phyloP scores from a whole-genome alignment of 2,888 invertebrate genomes.

The Amiota communis region DNA sequence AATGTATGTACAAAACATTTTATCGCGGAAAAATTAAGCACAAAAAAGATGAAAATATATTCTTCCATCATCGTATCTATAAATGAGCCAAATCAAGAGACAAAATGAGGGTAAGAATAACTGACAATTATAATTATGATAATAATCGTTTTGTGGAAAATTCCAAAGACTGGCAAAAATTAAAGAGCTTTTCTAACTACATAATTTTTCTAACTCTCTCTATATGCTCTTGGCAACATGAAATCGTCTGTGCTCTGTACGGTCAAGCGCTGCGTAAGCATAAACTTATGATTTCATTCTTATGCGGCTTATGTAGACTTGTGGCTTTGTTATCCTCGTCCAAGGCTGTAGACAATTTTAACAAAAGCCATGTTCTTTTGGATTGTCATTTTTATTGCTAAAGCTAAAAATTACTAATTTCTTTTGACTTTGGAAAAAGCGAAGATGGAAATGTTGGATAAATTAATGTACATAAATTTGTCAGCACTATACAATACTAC shows the following conservation, averaged over 20 bases:
- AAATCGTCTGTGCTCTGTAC: not conserved
- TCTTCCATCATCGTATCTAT: too few species aligned
- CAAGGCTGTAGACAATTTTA: not conserved
- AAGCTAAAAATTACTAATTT: slow-evolving; percentile 8
- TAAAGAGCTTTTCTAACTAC: too few species aligned
- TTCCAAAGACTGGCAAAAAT: too few species aligned
- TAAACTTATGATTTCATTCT: slow-evolving; percentile 38
- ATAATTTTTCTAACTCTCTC: slow-evolving; percentile 42
- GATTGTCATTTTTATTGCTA: not conserved
- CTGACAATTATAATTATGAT: too few species aligned
- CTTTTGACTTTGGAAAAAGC: slow-evolving; percentile 4
- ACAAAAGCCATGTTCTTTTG: not conserved
- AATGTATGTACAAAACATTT: too few species aligned
- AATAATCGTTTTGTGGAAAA: too few species aligned
- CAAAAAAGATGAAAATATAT: too few species aligned
- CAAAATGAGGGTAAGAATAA: too few species aligned
- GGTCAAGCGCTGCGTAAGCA: slow-evolving; percentile 23
- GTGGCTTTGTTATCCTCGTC: not conserved
- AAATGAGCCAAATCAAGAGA: too few species aligned
- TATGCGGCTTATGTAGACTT: slow-evolving; percentile 23
- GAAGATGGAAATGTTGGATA: slow-evolving; percentile 29
- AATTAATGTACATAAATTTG: slow-evolving; percentile 45
- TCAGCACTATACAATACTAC: slow-evolving; percentile 23
- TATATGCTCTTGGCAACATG: not conserved
- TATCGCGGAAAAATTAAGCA: too few species aligned